Evolutionary conservation across 1,140 invertebrate species (phyloP).

Genomic region (Sitophilus oryzae): DNA sequence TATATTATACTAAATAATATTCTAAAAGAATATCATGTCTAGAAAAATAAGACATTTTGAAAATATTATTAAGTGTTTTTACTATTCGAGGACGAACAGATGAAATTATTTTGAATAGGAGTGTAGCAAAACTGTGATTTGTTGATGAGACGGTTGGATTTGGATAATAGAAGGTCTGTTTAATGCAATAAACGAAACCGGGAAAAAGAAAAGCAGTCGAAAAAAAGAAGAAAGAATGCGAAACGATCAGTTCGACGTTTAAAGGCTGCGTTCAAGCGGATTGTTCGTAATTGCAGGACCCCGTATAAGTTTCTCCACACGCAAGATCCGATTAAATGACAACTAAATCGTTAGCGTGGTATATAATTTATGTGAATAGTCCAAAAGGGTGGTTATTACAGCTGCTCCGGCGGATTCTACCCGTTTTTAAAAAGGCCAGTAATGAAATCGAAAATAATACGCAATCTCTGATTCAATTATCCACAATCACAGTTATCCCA

Average conservation of each 20-base stretch:
- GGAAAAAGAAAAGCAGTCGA: neutral
- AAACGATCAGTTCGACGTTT: conserved; percentile 21
- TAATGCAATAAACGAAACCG: neutral
- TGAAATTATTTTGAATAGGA: neutral
- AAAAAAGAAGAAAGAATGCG: conserved; percentile 8
- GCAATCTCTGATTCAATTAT: conserved; percentile 10
- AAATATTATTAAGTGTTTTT: no score
- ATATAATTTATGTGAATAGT: conserved; percentile 25
- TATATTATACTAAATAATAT: no score
- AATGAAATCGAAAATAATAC: conserved; percentile 19
- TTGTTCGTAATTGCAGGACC: conserved; percentile 22
- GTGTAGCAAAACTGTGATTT: neutral
- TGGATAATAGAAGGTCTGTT: conserved; percentile 14
- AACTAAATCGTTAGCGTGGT: conserved; percentile 23
- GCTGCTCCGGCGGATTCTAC: conserved; percentile 9
- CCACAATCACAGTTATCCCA: conserved; percentile 8
- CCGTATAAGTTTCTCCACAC: conserved; percentile 23
- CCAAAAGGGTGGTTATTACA: conserved; percentile 22
- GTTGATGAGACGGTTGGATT: neutral
- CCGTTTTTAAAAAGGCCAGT: conserved; percentile 7
- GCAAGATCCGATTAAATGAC: conserved; percentile 23
- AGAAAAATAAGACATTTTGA: no score
- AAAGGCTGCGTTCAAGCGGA: conserved; percentile 20
- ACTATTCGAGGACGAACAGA: neutral
- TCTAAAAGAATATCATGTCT: no score